These are phyloP conservation scores for Sphinx pinastri DNA, from an alignment of 2,888 invertebrate species.

Conservation along the genomic window DNA sequence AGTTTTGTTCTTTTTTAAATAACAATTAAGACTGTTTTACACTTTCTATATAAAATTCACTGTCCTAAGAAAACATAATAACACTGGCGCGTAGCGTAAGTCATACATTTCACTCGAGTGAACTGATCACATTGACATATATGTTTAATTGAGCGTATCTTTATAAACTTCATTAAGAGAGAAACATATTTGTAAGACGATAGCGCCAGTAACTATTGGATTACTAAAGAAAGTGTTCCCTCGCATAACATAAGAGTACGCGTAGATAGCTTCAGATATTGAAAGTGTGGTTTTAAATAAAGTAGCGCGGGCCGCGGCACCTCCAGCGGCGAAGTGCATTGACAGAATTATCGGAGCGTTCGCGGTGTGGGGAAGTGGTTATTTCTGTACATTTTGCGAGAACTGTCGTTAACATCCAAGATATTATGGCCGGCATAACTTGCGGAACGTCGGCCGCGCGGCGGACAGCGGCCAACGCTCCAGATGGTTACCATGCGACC, in stretches of 20 bases:
- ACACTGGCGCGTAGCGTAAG: not conserved
- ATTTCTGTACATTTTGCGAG: constrained; percentile 79
- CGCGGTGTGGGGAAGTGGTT: constrained; percentile 66
- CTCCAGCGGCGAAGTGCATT: constrained; percentile 78
- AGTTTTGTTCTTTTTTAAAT: not conserved
- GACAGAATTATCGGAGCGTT: constrained; percentile 72
- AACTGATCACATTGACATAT: constrained; percentile 19
- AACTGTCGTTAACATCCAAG: constrained; percentile 64
- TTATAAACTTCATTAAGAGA: constrained; percentile 40
- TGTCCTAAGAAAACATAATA: not conserved
- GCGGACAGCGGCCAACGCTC: constrained; percentile 47
- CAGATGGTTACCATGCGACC: constrained; percentile 32
- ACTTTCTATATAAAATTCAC: not conserved
- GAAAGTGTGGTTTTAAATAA: constrained; percentile 52
- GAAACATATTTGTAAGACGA: constrained; percentile 64
- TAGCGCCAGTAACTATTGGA: constrained; percentile 60
- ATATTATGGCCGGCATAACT: constrained; percentile 60
- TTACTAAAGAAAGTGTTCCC: constrained; percentile 71
- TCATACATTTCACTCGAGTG: constrained; percentile 24
- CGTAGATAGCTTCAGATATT: not conserved
- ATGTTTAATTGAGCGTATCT: constrained; percentile 22
- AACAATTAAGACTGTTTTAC: not conserved
- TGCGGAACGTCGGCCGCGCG: constrained; percentile 50
- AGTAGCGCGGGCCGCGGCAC: constrained; percentile 60
- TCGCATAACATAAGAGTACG: not conserved